phyloP scores from a whole-genome alignment of 1,140 invertebrate genomes.

The Pogonognathellus flavescens region DNA sequence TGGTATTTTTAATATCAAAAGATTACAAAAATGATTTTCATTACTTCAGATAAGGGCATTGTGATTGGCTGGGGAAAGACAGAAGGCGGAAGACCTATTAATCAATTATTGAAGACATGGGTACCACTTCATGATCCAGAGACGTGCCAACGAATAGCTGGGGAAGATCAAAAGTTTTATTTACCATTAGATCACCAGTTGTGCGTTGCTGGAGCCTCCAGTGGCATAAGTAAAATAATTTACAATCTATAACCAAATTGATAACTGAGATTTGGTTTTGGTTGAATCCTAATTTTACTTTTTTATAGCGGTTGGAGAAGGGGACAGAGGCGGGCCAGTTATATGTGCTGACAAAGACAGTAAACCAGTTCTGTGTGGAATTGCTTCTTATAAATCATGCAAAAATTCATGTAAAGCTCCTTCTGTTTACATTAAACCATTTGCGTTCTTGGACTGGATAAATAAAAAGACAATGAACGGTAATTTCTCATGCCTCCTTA shows the following conservation, averaged over 20 bases:
- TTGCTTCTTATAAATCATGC: constrained; percentile 37
- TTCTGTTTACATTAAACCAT: neutral
- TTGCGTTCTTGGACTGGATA: constrained; percentile 6
- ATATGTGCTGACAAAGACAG: constrained; percentile 25
- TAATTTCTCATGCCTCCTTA: neutral
- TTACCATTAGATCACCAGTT: constrained; percentile 17
- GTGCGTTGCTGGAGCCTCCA: constrained; percentile 13
- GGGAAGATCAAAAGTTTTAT: constrained; percentile 18
- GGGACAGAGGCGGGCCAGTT: constrained; percentile 27
- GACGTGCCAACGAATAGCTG: constrained; percentile 5
- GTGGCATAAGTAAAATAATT: constrained; percentile 3
- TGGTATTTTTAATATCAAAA: no score
- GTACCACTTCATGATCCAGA: constrained; percentile 33
- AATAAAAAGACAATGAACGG: constrained; percentile 10
- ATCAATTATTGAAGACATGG: constrained; percentile 1
- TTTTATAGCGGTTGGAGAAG: constrained; percentile 30
- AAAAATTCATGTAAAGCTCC: constrained; percentile 14
- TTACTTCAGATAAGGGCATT: neutral
- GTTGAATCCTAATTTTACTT: neutral
- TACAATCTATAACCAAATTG: neutral
- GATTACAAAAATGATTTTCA: neutral
- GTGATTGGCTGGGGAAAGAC: constrained; percentile 6
- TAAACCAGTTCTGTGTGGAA: constrained; percentile 32
- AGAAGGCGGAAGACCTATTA: neutral
- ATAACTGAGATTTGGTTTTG: neutral